Conservation (phyloP, 2,797 vertebrate species). For the Halcyon badia region DNA sequence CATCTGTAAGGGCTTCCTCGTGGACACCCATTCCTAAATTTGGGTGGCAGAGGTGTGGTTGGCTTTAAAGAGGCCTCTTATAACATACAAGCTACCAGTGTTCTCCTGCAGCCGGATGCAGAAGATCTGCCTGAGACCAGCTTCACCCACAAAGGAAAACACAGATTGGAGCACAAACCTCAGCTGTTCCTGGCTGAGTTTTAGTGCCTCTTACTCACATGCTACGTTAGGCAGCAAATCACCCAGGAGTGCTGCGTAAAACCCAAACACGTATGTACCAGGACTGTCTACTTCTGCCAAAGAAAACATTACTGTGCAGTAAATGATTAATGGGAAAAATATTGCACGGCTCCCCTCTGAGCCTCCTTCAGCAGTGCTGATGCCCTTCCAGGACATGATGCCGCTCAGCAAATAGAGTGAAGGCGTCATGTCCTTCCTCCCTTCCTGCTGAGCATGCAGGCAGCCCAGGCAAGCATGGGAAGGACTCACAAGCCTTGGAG, state of each 20-base stretch:
- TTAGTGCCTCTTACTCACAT: not conserved
- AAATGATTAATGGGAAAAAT: constrained; percentile 20
- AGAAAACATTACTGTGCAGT: not conserved
- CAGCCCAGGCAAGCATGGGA: not conserved
- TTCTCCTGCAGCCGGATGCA: not conserved
- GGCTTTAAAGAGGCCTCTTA: not conserved
- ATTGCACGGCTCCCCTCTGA: not conserved
- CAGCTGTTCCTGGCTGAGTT: not conserved
- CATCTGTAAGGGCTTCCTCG: rapidly evolving
- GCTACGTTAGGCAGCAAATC: not conserved
- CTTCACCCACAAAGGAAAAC: not conserved
- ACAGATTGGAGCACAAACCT: not conserved
- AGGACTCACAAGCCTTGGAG: not conserved
- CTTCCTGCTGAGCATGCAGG: not conserved
- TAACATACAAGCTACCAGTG: not conserved
- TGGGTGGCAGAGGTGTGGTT: too few relatives aligned
- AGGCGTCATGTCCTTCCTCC: not conserved
- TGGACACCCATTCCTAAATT: not conserved
- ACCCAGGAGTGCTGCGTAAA: not conserved
- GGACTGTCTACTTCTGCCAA: not conserved
- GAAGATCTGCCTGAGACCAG: not conserved
- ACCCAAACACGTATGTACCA: not conserved
- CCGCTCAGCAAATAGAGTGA: rapidly evolving
- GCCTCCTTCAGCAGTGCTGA: not conserved
- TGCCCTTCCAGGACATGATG: not conserved